Conservation (phyloP, 2,888 invertebrate genomes). For the Synergus japonicus region DNA sequence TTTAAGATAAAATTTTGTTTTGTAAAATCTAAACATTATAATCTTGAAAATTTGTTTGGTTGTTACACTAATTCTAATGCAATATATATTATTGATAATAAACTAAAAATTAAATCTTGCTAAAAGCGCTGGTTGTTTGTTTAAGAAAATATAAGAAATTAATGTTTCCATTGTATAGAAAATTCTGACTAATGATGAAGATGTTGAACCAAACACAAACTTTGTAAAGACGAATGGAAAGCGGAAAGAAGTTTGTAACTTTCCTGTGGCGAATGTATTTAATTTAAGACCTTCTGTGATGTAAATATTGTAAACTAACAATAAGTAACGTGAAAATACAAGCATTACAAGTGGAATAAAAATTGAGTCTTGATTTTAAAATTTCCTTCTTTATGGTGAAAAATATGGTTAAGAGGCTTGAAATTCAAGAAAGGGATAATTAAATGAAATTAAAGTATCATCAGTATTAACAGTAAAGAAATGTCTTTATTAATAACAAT, state of each 20-base stretch:
- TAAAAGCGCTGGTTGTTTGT: not conserved
- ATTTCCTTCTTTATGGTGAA: not conserved
- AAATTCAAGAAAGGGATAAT: not conserved
- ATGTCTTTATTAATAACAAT: constrained; percentile 10
- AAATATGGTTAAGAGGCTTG: not conserved
- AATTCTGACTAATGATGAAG: not conserved
- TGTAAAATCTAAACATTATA: not conserved
- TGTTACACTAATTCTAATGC: constrained; percentile 28
- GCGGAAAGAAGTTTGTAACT: not conserved
- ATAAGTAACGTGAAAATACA: constrained; percentile 47
- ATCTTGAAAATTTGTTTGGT: constrained; percentile 9
- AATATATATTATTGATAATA: constrained; percentile 33
- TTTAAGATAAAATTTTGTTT: not conserved
- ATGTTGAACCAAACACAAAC: not conserved
- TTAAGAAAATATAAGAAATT: not conserved
- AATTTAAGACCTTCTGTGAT: constrained; percentile 56
- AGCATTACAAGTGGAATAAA: constrained; percentile 42
- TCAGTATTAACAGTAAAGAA: not conserved
- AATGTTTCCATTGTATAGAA: not conserved
- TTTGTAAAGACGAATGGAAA: not conserved
- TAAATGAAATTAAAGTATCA: not conserved
- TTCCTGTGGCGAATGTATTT: constrained; percentile 35
- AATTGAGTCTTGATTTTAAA: constrained; percentile 42
- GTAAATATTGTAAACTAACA: constrained; percentile 72
- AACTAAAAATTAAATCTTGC: not conserved